phyloP scores from a whole-genome alignment of 2,797 vertebrate genomes.

The Distichodus sexfasciatus region DNA sequence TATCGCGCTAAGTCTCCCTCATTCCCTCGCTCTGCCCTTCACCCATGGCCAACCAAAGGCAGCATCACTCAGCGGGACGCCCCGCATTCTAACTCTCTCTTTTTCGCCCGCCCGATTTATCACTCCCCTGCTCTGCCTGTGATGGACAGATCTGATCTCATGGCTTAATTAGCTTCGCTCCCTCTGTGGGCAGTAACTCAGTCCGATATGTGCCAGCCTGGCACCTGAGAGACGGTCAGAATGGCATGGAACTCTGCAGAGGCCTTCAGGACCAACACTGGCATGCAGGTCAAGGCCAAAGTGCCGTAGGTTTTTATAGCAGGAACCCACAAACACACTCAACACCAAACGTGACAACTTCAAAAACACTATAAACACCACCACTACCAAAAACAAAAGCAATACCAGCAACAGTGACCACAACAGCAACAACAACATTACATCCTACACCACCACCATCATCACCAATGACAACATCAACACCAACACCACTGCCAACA shows the following conservation, averaged over 20 bases:
- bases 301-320: too few relatives aligned
- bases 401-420: too few relatives aligned
- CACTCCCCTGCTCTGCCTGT: constrained; percentile 21
- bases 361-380: too few relatives aligned
- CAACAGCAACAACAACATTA: too few relatives aligned
- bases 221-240: constrained; percentile 11
- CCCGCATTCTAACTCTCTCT: constrained; percentile 39
- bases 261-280: background rate
- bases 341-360: too few relatives aligned
- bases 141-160: constrained; percentile 41
- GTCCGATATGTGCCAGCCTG: constrained; percentile 18
- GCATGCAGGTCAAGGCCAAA: too few relatives aligned
- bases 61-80: constrained; percentile 42
- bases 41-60: constrained; percentile 54
- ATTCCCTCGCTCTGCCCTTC: constrained; percentile 41
- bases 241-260: background rate
- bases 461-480: too few relatives aligned
- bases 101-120: constrained; percentile 31
- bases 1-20: constrained; percentile 13
- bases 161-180: constrained; percentile 47
- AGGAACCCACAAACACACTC: too few relatives aligned
- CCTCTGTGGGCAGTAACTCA: constrained; percentile 21
- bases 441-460: too few relatives aligned
- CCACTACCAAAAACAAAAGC: too few relatives aligned
- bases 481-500: too few relatives aligned